Base-by-base conservation (phyloP, 1,140 invertebrate genomes). In the Archegozetes longisetosus region DNA sequence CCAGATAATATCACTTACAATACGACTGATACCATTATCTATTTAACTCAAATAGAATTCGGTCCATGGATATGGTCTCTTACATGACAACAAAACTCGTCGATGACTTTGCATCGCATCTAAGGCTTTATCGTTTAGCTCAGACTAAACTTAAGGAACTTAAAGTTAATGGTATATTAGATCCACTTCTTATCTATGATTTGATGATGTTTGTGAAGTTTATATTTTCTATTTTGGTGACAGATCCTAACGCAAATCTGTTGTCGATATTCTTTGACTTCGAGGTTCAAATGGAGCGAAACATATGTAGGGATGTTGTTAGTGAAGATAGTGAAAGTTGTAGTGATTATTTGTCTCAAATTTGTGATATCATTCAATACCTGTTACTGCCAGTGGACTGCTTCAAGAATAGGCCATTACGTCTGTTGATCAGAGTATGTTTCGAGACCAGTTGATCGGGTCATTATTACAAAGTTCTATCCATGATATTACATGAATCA, bases 51-150 rank as follows among this genome's bases (percentile, higher is more conserved):
- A 9, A 40, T 17, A 40, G 32, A 40, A 78, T 89, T 29, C 88
- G 89, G 76, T 80, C 85, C 68, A 81, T 90, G 3, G 86, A 92
- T 73, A 91, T 88, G 86, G 84, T 89, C 66, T 81, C 85, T 17
- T 83, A 87, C 64, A 76, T 93, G 54, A 89, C 88, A 25, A 86
- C 85, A 29, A 77, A 81, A 59, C 76, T 93, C 58, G 86, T 92
- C 3, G 88, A 94, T 72, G 88, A 92, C 76, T 80, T 88, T 62
- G 88, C 87, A 3, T 84, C 84, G 22, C 89, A 94, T 73, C 78
- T 93, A 64, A 78, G 86, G 65, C 72, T 93, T 17, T 93, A 86
- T 68, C 72, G 82, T 29, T 70, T 82, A 77, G 72, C 86, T 17
- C 82, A 72, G 79, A 84, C 61, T 72, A 83, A 70, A 78, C 74